Conservation (phyloP, 2,113 vertebrate species). For the Marmota monax region DNA sequence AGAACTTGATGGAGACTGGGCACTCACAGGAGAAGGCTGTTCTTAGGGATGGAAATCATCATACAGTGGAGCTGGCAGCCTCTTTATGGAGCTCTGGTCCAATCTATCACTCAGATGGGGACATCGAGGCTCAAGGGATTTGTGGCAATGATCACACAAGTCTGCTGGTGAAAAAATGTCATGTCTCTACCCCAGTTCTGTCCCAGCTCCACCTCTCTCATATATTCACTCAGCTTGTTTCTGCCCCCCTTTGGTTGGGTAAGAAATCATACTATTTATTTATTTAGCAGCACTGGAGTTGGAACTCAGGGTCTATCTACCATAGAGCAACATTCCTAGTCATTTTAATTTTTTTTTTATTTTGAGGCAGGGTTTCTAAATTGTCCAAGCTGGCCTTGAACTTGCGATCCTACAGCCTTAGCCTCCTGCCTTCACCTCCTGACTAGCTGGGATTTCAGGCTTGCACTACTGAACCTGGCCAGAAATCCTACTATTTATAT, state of each 20-base stretch:
- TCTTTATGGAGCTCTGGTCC: not conserved
- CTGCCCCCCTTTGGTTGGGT: not conserved
- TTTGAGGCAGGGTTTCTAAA: too few relatives aligned
- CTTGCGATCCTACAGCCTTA: too few relatives aligned
- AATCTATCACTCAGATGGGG: not conserved
- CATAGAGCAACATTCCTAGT: too few relatives aligned
- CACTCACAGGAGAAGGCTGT: not conserved
- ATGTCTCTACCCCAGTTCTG: not conserved
- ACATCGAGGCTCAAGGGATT: not conserved
- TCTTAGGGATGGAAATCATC: not conserved
- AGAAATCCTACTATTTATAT: not conserved
- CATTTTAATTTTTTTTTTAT: too few relatives aligned
- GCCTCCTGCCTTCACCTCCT: too few relatives aligned
- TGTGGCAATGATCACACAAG: not conserved
- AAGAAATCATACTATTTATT: not conserved
- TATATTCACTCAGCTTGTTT: not conserved
- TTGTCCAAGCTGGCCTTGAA: too few relatives aligned
- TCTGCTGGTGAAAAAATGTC: not conserved
- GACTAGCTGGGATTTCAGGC: too few relatives aligned
- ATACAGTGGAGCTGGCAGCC: not conserved
- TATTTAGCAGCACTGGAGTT: not conserved
- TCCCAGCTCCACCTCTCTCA: not conserved
- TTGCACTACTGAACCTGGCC: too few relatives aligned
- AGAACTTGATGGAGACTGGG: not conserved
- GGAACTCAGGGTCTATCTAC: too few relatives aligned